Percentiles rank a stretch among this genome's conserved stretches.
Conservation (phyloP, 1,140 invertebrate species). For the Centruroides sculpturatus region DNA sequence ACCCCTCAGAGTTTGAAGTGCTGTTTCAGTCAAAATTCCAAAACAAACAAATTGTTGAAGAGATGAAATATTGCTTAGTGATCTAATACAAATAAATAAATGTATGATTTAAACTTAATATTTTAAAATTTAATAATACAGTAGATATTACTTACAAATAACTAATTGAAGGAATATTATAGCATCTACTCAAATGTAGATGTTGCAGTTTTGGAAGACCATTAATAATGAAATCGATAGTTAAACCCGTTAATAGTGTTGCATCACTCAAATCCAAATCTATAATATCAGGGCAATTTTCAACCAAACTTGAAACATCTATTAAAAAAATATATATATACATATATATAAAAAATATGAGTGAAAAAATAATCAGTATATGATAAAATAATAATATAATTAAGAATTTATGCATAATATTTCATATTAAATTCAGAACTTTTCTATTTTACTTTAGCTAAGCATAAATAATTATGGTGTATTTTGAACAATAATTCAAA, state of each 20-base stretch:
- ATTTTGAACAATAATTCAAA: no score
- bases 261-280: slow-evolving; percentile 79
- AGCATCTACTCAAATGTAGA: slow-evolving; percentile 68
- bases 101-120: neutral
- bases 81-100: slow-evolving; percentile 29
- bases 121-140: neutral
- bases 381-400: neutral
- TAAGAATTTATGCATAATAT: neutral
- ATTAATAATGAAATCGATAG: slow-evolving; percentile 40
- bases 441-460: no score
- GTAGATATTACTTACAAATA: slow-evolving; percentile 37
- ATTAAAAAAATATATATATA: no score
- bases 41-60: slow-evolving; percentile 58
- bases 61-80: slow-evolving; percentile 36
- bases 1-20: slow-evolving; percentile 39
- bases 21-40: slow-evolving; percentile 47
- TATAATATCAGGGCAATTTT: slow-evolving; percentile 49
- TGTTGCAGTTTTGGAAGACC: slow-evolving; percentile 56
- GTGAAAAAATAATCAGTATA: slow-evolving; percentile 1
- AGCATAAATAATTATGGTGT: no score
- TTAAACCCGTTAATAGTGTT: slow-evolving; percentile 44
- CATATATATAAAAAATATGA: slow-evolving; percentile 3
- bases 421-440: neutral
- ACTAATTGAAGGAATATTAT: slow-evolving; percentile 48
- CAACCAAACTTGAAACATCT: slow-evolving; percentile 51